These are phyloP conservation scores for Siniperca undulata DNA, from an alignment of 2,797 vertebrate genomes.

Conservation along the genomic window DNA sequence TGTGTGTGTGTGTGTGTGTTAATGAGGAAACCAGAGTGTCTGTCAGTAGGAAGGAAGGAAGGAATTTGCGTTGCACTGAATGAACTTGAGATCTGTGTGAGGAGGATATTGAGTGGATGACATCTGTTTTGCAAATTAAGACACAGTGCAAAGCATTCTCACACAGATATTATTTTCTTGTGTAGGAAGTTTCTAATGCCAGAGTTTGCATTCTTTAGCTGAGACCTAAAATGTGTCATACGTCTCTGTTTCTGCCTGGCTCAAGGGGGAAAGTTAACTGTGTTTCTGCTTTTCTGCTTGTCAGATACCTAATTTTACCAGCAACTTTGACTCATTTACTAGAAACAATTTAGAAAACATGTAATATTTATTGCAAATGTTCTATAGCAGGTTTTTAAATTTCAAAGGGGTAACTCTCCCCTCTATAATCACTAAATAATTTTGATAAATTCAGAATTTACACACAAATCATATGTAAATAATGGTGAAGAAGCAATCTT, in stretches of 20 bases:
- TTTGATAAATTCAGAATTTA: not conserved
- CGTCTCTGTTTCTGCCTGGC: slow-evolving; percentile 1
- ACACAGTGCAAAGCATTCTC: slow-evolving; percentile 62
- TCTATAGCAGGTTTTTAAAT: too few species aligned
- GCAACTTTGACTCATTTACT: not conserved
- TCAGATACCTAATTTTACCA: not conserved
- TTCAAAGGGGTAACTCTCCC: not conserved
- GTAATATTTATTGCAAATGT: not conserved
- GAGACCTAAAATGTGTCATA: slow-evolving; percentile 42
- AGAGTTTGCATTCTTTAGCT: slow-evolving; percentile 48
- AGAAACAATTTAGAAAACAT: not conserved
- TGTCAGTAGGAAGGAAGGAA: slow-evolving; percentile 83
- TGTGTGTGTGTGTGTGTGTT: slow-evolving; percentile 55
- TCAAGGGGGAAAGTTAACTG: not conserved
- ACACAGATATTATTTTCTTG: slow-evolving; percentile 77
- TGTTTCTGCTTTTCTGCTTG: not conserved
- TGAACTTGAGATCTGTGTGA: slow-evolving; percentile 82
- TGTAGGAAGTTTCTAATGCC: slow-evolving; percentile 62
- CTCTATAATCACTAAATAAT: not conserved
- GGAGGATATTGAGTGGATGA: slow-evolving; percentile 80
- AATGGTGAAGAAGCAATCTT: not conserved
- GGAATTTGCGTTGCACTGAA: slow-evolving; percentile 82
- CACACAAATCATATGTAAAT: not conserved
- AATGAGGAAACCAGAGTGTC: slow-evolving; percentile 82
- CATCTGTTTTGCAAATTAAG: slow-evolving; percentile 84